Percentiles rank a stretch among this genome's conserved stretches.
These are phyloP conservation scores for Cecropterus lyciades DNA, from an alignment of 1,140 invertebrate genomes.

Conservation along the genomic window DNA sequence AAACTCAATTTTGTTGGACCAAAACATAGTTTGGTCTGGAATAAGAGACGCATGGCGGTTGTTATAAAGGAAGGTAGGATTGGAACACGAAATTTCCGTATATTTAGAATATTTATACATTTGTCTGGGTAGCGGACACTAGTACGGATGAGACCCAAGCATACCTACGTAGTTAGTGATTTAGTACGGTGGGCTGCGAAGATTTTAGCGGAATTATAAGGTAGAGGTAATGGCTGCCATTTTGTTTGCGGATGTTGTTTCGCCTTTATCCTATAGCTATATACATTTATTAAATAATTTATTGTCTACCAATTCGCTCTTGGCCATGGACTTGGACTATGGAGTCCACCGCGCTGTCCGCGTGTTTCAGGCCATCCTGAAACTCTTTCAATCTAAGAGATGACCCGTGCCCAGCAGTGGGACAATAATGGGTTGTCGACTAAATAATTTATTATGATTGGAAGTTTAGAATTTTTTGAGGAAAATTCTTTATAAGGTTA, in stretches of 20 bases:
- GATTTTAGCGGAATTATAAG: conserved; percentile 71
- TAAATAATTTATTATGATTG: no score
- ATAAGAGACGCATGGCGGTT: conserved; percentile 13
- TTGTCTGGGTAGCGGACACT: conserved; percentile 66
- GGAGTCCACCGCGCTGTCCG: no score
- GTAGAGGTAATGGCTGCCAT: conserved; percentile 56
- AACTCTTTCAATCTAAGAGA: no score
- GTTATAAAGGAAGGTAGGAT: conserved; percentile 9
- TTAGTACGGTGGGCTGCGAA: conserved; percentile 67
- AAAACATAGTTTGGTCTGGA: conserved; percentile 23
- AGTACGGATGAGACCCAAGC: conserved; percentile 63
- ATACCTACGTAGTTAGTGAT: conserved; percentile 70
- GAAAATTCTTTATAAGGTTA: no score
- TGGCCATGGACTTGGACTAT: no score
- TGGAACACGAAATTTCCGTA: conserved; percentile 68
- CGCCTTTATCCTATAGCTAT: neutral
- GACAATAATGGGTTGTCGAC: no score
- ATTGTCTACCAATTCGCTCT: no score
- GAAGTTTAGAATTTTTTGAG: no score
- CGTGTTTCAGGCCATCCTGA: no score
- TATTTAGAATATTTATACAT: conserved; percentile 82
- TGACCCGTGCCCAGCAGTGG: no score
- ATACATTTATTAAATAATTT: no score
- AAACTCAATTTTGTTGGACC: conserved; percentile 30
- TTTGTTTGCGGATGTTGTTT: conserved; percentile 53